Evolutionary conservation across 1,140 invertebrate genomes (phyloP).

Genomic region (Drosophila albomicans): DNA sequence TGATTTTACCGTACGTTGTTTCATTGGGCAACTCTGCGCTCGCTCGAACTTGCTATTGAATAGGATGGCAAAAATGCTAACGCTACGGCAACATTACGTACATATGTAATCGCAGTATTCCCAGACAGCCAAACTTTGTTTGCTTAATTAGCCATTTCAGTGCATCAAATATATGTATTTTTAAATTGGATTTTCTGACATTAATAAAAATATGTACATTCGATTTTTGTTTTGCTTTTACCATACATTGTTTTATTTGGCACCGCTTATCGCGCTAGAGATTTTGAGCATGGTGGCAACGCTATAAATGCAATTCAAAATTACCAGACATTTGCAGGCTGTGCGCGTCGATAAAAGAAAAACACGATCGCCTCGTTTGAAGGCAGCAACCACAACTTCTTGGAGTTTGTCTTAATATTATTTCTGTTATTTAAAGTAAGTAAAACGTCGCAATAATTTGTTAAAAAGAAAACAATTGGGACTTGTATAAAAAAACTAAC

Average conservation of each 20-base stretch:
- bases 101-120: no score
- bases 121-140: no score
- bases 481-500: background rate
- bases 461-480: background rate
- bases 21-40: background rate
- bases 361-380: slow-evolving; percentile 21
- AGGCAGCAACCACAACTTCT: background rate
- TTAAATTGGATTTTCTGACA: no score
- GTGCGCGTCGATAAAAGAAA: slow-evolving; percentile 9
- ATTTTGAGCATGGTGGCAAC: background rate
- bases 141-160: no score
- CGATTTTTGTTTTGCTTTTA: slow-evolving; percentile 3
- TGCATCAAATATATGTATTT: no score
- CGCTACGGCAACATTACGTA: no score
- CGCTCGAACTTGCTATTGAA: no score
- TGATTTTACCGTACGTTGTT: background rate
- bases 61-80: background rate
- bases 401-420: background rate
- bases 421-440: slow-evolving; percentile 20
- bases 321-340: slow-evolving; percentile 19
- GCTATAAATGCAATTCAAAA: slow-evolving; percentile 10
- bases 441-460: background rate
- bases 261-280: background rate
- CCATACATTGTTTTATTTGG: background rate
- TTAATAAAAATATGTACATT: background rate